Base-by-base conservation (phyloP, 2,113 vertebrate genomes). In the Cromileptes altivelis region DNA sequence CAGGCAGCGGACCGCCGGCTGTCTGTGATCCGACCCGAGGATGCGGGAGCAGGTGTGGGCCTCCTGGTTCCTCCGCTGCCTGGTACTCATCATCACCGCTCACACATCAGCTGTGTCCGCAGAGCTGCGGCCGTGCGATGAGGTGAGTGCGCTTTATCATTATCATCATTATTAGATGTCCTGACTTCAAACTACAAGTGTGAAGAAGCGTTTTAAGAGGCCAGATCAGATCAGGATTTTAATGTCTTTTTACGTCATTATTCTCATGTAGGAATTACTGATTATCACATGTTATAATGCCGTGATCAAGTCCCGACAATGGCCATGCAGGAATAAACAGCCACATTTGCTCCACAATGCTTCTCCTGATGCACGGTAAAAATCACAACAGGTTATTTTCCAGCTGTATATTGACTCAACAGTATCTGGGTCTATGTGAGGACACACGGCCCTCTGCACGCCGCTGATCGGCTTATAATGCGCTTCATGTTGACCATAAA, bases 61-160 rank as follows among this genome's bases (percentile, higher is more conserved):
- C 88, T 83, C 82, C 84, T 64, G 83, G 78, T 90, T 67, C 81
- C 62, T 60, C 81, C 84, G 87, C 60, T 91, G 88, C 83, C n/a
- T 85, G 4, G 1, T 84, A 1, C 75, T 94, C 86, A 27, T 90
- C 86, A 61, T 91, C 85, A 50, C 15, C 75, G 82, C 80, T 57
- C 86, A 56, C 49, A 30, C 71, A 67, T 62, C 89, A 14, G 53
- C 82, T 0, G 67, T 37, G 78, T 86, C 85, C 56, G 60, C 81
- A 19, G 75, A 91, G 37, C 81, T 88, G 88, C 91, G 84, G 81
- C 89, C 87, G 78, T 94, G 93, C 78, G 81, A 75, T 25, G 88
- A 90, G 89, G 94, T 94, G 76, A 89, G 91, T 47, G 61, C 63
- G 33, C 30, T 42, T 12, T n/a, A 21, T 18, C 67, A 2, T 62